phyloP scores from a whole-genome alignment of 2,888 invertebrate species.

The Drosophila mimetica region DNA sequence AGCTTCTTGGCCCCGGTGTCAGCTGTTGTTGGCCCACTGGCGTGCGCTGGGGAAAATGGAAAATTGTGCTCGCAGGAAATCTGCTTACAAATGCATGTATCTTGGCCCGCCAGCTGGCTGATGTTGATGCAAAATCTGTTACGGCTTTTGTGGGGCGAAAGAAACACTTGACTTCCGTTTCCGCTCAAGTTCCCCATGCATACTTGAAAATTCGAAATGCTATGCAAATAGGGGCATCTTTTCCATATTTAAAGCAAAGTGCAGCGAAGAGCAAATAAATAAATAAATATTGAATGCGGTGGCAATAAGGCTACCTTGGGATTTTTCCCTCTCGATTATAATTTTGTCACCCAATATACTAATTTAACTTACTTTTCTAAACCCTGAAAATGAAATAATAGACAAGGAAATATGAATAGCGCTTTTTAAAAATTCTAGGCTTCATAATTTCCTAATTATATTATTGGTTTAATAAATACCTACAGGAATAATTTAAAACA shows the following conservation, averaged over 20 bases:
- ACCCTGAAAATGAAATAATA: no score
- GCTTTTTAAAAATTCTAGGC: no score
- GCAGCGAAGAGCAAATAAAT: slow-evolving; percentile 55
- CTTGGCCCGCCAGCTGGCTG: slow-evolving; percentile 19
- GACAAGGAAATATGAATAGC: no score
- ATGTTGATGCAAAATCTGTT: slow-evolving; percentile 53
- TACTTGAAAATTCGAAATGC: slow-evolving; percentile 54
- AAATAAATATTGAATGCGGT: slow-evolving; percentile 61
- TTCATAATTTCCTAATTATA: neutral
- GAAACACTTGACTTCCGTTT: slow-evolving; percentile 72
- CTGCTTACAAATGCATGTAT: slow-evolving; percentile 69
- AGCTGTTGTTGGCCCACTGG: slow-evolving; percentile 68
- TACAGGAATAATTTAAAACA: slow-evolving; percentile 20
- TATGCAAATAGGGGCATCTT: slow-evolving; percentile 59
- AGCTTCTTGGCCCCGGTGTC: slow-evolving; percentile 38
- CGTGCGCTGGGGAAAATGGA: slow-evolving; percentile 70
- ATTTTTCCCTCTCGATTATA: neutral
- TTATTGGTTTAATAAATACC: slow-evolving; percentile 16
- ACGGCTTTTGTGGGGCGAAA: slow-evolving; percentile 60
- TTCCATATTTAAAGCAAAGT: slow-evolving; percentile 59
- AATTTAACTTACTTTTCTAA: no score
- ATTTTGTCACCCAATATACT: neutral
- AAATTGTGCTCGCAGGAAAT: slow-evolving; percentile 68
- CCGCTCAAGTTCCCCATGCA: slow-evolving; percentile 52
- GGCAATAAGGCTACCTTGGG: neutral